Conservation (phyloP, 2,888 invertebrate species). For the Sesia apiformis region DNA sequence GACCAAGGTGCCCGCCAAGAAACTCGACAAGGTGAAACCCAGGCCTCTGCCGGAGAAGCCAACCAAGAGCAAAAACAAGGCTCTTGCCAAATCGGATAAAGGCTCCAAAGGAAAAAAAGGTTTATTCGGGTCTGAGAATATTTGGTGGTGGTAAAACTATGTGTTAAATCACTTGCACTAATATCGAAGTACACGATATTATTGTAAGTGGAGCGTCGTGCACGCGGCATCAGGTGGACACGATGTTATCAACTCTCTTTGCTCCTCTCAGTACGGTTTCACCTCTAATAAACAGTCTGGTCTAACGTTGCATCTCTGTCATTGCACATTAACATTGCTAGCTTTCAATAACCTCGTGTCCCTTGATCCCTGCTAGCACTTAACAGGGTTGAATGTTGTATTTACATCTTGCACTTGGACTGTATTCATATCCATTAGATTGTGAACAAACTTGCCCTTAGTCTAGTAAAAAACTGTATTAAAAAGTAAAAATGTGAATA, state of each 20-base stretch:
- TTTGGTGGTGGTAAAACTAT: conserved; percentile 83
- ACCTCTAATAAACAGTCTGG: conserved; percentile 29
- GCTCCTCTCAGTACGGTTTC: conserved; percentile 20
- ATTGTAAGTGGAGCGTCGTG: conserved; percentile 39
- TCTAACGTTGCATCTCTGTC: conserved; percentile 49
- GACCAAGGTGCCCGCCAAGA: conserved; percentile 74
- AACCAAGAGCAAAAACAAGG: conserved; percentile 64
- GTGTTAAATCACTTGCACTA: conserved; percentile 40
- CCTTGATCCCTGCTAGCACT: conserved; percentile 65
- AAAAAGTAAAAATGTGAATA: conserved; percentile 24
- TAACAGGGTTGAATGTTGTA: conserved; percentile 66
- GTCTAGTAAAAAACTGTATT: background rate
- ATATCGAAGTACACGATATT: conserved; percentile 32
- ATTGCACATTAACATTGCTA: conserved; percentile 53
- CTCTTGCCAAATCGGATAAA: conserved; percentile 73
- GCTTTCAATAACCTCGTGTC: conserved; percentile 62
- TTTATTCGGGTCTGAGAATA: conserved; percentile 90
- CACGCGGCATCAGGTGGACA: conserved; percentile 63
- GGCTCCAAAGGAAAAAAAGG: conserved; percentile 82
- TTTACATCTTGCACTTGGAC: conserved; percentile 28
- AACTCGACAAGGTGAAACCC: conserved; percentile 58
- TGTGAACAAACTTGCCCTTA: conserved; percentile 8
- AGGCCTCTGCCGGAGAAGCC: conserved; percentile 41
- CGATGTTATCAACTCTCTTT: conserved; percentile 46
- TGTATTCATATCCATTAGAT: conserved; percentile 30